Evolutionary conservation across 2,888 invertebrate species (phyloP).

Genomic region (Steinernema hermaphroditum): DNA sequence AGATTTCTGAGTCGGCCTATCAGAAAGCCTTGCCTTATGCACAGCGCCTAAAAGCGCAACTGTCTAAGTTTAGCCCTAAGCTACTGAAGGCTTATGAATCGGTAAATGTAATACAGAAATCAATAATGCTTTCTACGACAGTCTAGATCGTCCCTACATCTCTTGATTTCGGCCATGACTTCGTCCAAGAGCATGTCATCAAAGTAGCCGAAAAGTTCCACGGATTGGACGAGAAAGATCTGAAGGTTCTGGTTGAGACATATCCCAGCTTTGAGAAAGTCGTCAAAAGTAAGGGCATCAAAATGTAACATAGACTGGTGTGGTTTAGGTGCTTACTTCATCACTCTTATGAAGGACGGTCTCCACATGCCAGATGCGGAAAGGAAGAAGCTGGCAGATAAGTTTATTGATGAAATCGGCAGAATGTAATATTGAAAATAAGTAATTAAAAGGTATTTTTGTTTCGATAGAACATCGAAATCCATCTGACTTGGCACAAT

Average conservation of each 20-base stretch:
- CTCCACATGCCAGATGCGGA: no score
- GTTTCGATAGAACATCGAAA: no score
- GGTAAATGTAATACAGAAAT: neutral
- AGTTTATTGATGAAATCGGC: constrained; percentile 5
- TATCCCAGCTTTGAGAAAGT: neutral
- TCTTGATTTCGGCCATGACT: constrained; percentile 14
- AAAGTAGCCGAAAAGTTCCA: constrained; percentile 4
- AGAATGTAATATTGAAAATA: neutral
- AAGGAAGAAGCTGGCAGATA: neutral
- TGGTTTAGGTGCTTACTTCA: neutral
- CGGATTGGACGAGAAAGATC: neutral
- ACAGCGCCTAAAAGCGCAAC: neutral
- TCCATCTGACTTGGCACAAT: no score
- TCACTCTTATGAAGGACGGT: constrained; percentile 10
- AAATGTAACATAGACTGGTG: no score
- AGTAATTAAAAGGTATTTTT: no score
- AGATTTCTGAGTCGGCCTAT: constrained; percentile 15
- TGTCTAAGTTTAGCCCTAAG: constrained; percentile 19
- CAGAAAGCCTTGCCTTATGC: constrained; percentile 9
- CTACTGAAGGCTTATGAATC: neutral
- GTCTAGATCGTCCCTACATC: constrained; percentile 3
- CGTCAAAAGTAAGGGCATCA: neutral
- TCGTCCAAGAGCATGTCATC: constrained; percentile 20
- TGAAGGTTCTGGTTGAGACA: constrained; percentile 12
- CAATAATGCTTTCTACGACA: neutral